These are phyloP conservation scores for Sparidentex hasta DNA, from an alignment of 2,797 vertebrate species.

Conservation along the genomic window DNA sequence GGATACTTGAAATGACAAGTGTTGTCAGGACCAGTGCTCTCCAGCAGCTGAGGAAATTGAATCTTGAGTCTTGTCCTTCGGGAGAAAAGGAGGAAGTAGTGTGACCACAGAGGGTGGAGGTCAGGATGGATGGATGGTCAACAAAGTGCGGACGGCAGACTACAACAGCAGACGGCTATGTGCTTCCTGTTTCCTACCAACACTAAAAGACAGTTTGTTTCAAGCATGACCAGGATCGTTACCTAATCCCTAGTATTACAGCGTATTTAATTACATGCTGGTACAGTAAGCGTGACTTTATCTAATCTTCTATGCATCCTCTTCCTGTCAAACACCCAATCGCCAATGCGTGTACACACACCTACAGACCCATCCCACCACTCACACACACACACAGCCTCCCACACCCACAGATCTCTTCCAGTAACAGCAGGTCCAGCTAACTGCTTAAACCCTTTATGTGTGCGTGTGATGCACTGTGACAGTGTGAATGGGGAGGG, in stretches of 20 bases:
- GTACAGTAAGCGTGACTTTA: not conserved
- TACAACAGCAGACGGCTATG: not conserved
- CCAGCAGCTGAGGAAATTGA: not conserved
- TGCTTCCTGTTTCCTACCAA: not conserved
- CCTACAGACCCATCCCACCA: not conserved
- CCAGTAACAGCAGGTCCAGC: conserved; percentile 34
- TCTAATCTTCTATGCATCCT: not conserved
- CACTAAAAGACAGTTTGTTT: not conserved
- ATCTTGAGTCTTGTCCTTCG: not conserved
- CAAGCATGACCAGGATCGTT: not conserved
- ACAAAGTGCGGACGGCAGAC: not conserved
- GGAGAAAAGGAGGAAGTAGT: conserved; percentile 5
- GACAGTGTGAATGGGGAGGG: conserved; percentile 57
- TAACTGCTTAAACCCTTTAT: conserved; percentile 9
- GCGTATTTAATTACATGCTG: not conserved
- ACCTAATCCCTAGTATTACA: not conserved
- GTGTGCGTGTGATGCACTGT: conserved; percentile 17
- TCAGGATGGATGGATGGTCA: conserved; percentile 3
- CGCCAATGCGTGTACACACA: not conserved
- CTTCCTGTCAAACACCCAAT: not conserved
- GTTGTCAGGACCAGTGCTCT: not conserved
- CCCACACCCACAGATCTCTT: conserved; percentile 32
- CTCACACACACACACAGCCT: conserved; percentile 1
- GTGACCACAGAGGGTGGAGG: conserved; percentile 5
- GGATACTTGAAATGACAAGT: not conserved